Conservation (phyloP, 2,888 invertebrate species). For the Lycia hirtaria region DNA sequence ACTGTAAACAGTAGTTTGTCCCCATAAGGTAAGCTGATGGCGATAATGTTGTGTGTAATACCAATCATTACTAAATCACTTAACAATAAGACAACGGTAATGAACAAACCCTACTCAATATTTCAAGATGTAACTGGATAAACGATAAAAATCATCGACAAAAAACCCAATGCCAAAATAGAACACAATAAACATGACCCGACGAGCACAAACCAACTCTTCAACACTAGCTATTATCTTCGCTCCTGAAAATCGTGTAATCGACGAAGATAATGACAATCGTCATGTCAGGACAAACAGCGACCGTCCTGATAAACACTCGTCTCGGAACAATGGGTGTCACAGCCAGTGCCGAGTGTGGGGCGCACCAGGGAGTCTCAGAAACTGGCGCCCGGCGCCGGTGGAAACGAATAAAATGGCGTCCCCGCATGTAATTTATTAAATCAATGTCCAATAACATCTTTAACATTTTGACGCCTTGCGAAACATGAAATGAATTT, state of each 20-base stretch:
- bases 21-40: background rate
- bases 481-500: too few relatives aligned
- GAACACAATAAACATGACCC: background rate
- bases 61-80: too few relatives aligned
- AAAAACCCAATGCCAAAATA: background rate
- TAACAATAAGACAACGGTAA: too few relatives aligned
- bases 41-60: background rate
- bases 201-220: background rate
- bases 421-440: too few relatives aligned
- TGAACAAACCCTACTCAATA: too few relatives aligned
- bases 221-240: background rate
- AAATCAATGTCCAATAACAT: background rate
- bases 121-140: too few relatives aligned
- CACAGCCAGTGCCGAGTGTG: conserved; percentile 18
- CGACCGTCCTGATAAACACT: conserved; percentile 41
- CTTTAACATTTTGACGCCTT: background rate
- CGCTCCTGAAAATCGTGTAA: conserved; percentile 32
- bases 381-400: conserved; percentile 4
- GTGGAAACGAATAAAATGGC: conserved; percentile 6
- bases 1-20: too few relatives aligned
- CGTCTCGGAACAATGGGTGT: conserved; percentile 34
- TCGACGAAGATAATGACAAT: conserved; percentile 42
- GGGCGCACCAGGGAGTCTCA: conserved; percentile 10
- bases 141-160: too few relatives aligned
- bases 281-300: conserved; percentile 34